Evolutionary conservation across 1,140 invertebrate species (phyloP).

Genomic region (Cherax quadricarinatus): DNA sequence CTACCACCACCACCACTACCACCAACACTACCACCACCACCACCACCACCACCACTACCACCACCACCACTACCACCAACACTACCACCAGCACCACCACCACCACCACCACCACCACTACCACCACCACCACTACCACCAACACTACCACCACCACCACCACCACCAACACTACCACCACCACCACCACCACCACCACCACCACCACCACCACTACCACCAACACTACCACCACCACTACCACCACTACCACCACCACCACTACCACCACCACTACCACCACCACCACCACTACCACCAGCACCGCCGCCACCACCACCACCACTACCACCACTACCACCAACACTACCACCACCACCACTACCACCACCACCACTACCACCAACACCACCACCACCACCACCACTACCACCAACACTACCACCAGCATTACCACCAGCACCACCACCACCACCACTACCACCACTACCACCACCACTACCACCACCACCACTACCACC

Average conservation of each 20-base stretch:
- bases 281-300: slow-evolving; percentile 2
- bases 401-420: too few species aligned
- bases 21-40: background rate
- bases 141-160: background rate
- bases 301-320: too few species aligned
- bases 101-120: background rate
- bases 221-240: background rate
- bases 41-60: background rate
- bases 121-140: background rate
- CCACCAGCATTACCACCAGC: too few species aligned
- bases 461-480: background rate
- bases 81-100: background rate
- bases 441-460: background rate
- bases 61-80: background rate
- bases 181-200: background rate
- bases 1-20: too few species aligned
- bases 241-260: background rate
- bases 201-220: background rate
- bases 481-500: background rate
- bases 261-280: background rate
- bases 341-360: background rate
- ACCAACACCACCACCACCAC: too few species aligned
- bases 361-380: background rate
- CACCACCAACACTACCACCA: background rate
- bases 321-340: background rate